A percentile compares a stretch with the other conserved stretches of the same genome.
Conservation (phyloP, 2,113 vertebrate genomes). For the Furnarius figulus region DNA sequence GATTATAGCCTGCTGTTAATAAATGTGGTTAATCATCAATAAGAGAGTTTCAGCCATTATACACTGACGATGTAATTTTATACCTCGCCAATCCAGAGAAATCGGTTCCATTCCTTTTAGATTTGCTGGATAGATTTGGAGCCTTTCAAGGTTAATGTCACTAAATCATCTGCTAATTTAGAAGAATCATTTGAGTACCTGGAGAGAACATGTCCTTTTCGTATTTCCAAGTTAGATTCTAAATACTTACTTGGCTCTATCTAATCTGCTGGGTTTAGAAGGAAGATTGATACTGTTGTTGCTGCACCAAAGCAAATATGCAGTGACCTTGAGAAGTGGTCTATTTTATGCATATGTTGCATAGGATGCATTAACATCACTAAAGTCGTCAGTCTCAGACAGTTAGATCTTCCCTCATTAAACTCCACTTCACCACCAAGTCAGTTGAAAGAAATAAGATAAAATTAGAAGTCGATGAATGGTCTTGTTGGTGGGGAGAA, state of each 20-base stretch:
- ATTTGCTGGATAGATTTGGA: constrained; percentile 42
- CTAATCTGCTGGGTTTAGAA: not conserved
- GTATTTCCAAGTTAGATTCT: not conserved
- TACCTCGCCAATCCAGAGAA: constrained; percentile 66
- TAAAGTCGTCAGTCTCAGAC: constrained; percentile 21
- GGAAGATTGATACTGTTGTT: not conserved
- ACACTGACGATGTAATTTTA: constrained; percentile 67
- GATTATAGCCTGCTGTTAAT: constrained; percentile 55
- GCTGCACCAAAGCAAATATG: constrained; percentile 27
- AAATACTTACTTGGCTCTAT: not conserved
- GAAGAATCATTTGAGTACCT: constrained; percentile 48
- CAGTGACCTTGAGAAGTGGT: constrained; percentile 37
- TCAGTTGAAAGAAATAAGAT: constrained; percentile 1
- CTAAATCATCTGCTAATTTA: constrained; percentile 62
- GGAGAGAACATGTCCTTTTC: not conserved
- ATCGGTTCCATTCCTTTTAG: constrained; percentile 55
- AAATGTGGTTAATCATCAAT: constrained; percentile 71
- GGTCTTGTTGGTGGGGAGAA: not conserved
- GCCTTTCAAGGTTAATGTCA: constrained; percentile 65
- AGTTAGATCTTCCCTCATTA: constrained; percentile 49
- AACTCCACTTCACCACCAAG: constrained; percentile 4
- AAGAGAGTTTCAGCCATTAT: constrained; percentile 59
- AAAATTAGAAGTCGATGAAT: not conserved
- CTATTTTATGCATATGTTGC: not conserved
- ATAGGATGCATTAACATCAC: constrained; percentile 10